These are phyloP conservation scores for Morone chrysops DNA, from an alignment of 2,113 vertebrate genomes.

Conservation along the genomic window DNA sequence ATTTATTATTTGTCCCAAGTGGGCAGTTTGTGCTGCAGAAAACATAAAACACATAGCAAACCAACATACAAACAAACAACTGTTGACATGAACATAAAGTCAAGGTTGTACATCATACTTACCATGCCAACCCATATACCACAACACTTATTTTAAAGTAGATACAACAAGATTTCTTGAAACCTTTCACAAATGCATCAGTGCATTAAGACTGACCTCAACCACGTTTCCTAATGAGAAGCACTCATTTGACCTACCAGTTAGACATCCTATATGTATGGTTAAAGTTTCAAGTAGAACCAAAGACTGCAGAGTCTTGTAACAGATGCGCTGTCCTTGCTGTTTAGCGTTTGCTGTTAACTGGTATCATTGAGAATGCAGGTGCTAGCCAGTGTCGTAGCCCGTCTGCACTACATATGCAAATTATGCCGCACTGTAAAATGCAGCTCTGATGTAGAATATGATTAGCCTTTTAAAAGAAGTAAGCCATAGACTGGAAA, in stretches of 20 bases:
- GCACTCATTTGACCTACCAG: neutral
- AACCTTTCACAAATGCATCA: neutral
- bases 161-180: neutral
- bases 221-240: neutral
- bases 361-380: slow-evolving; percentile 32
- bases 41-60: too few relatives aligned
- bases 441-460: slow-evolving; percentile 41
- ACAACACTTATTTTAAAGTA: neutral
- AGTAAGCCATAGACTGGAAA: slow-evolving; percentile 67
- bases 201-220: slow-evolving; percentile 18
- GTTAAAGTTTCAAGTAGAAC: slow-evolving; percentile 39
- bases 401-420: slow-evolving; percentile 36
- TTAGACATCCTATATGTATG: neutral
- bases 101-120: slow-evolving; percentile 26
- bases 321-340: slow-evolving; percentile 30
- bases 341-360: slow-evolving; percentile 37
- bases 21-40: too few relatives aligned
- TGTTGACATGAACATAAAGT: too few relatives aligned
- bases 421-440: slow-evolving; percentile 46
- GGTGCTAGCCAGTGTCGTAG: slow-evolving; percentile 41
- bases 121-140: neutral
- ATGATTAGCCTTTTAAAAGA: slow-evolving; percentile 38
- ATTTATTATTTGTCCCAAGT: too few relatives aligned
- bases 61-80: too few relatives aligned
- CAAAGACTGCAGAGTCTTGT: slow-evolving; percentile 50